These are phyloP conservation scores for Calliopum simillimum DNA, from an alignment of 2,888 invertebrate genomes.

Conservation along the genomic window DNA sequence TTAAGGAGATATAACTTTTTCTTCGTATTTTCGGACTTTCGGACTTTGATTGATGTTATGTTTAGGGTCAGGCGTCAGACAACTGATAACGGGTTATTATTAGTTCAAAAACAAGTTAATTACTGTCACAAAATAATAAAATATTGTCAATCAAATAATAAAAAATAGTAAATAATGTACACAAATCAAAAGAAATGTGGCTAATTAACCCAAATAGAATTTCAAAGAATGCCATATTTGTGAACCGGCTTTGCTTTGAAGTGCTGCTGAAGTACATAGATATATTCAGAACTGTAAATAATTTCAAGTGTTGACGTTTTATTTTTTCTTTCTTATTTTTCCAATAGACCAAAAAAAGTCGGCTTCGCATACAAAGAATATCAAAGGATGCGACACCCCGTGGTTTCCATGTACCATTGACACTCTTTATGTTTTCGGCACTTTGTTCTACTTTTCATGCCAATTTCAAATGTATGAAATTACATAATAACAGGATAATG, in stretches of 20 bases:
- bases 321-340: neutral
- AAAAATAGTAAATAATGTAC: no score
- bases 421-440: neutral
- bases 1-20: no score
- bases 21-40: no score
- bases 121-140: no score
- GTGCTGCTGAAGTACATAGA: no score
- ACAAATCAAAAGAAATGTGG: no score
- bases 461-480: constrained; percentile 48
- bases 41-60: no score
- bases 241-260: no score
- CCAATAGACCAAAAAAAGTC: constrained; percentile 16
- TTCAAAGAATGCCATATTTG: neutral
- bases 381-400: neutral
- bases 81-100: no score
- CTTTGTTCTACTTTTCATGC: neutral
- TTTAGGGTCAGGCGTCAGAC: no score
- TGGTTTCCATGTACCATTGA: neutral
- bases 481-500: constrained; percentile 56
- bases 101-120: no score
- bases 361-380: neutral
- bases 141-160: no score
- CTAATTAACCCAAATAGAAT: constrained; percentile 6
- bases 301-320: constrained; percentile 39
- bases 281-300: constrained; percentile 33